Evolutionary conservation across 2,888 invertebrate genomes (phyloP), one percentile per base, ranked within the genome.

Genomic region (Endotricha flammealis): DNA sequence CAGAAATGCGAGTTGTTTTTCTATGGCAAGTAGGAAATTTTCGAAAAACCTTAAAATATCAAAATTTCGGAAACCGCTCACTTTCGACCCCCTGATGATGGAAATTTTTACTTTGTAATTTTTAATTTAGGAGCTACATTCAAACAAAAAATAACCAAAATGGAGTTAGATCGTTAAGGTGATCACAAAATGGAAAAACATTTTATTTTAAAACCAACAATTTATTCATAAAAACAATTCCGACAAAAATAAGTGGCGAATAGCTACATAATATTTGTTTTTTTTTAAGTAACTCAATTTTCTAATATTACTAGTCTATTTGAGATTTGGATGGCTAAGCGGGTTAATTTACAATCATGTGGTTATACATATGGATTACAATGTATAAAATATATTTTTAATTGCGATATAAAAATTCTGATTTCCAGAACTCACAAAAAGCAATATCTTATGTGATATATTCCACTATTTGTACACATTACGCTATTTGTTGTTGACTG

Each of bases 191-290:
- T 34, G 58, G 62, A 58, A 55, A 56, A 48, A 37, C 29, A 30
- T 23, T 24, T 17, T 14, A 41, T 50, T 48, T 55, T 48, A 60
- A 74, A 80, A 76, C 76, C 75, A 77, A 78, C 65, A 66, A 69
- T 78, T 67, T 74, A 68, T 72, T 72, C 59, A 69, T 67, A 72
- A 57, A 57, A 67, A 74, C 70, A 70, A 66, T 59, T 64, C 62
- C 48, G 61, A 64, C 60, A 69, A 66, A 64, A 57, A 53, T 57
- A 64, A 59, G 55, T 55, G 49, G 45, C 54, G 38, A 48, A 41
- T 33, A 41, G 32, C 32, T 32, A 12, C 7, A 12, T 17, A 29
- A 53, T 55, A 72, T 72, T n/a, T 66, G 72, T 65, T 50, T 64
- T 59, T 56, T 44, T 58, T 72, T 79, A 77, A 76, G 76, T 78